Evolutionary conservation across 2,888 invertebrate genomes (phyloP), one percentile per base, ranked within the genome.

Genomic region (Exocentrus adspersus): DNA sequence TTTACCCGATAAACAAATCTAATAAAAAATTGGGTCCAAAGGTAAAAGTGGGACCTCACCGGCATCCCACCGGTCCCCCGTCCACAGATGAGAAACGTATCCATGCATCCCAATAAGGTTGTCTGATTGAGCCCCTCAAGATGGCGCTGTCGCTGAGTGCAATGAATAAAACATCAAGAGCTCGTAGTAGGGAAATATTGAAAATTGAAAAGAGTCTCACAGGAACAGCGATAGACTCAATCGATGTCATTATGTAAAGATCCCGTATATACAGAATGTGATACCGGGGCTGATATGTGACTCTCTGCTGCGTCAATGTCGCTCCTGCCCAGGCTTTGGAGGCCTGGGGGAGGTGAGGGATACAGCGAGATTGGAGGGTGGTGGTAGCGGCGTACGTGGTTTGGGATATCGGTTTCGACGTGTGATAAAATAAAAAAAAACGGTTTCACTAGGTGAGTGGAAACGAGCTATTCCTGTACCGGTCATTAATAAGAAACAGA

Each of bases 101-200:
- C 76, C 78, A 80, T 81, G 79, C 80, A 80, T 82, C 80, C 80
- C 82, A 81, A 81, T 81, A 80, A 81, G 80, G 80, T 82, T 79
- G 80, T 80, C 81, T 82, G 82, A 82, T 83, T 82, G 82, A 81
- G 81, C 79, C 81, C 77, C 80, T 79, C 81, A 82, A 82, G 82
- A 83, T 82, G 82, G 82, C 81, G 81, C 80, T 80, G 81, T 80
- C 80, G 81, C 80, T 80, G 80, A 80, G 80, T 81, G 82, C 82
- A 82, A 83, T 83, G 83, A 83, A 83, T 83, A 83, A 83, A 83
- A 84, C 83, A 83, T 84, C 82, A 81, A 82, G 81, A 81, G 78
- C 79, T 79, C 79, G 79, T 79, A n/a, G n/a, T n/a, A 80, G 81
- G 81, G 81, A 82, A 82, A 82, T 82, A 82, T 83, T 82, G 83